Evolutionary conservation across 2,888 invertebrate species (phyloP), one percentile per base, ranked within the genome.

Genomic region (Phyllotreta striolata): DNA sequence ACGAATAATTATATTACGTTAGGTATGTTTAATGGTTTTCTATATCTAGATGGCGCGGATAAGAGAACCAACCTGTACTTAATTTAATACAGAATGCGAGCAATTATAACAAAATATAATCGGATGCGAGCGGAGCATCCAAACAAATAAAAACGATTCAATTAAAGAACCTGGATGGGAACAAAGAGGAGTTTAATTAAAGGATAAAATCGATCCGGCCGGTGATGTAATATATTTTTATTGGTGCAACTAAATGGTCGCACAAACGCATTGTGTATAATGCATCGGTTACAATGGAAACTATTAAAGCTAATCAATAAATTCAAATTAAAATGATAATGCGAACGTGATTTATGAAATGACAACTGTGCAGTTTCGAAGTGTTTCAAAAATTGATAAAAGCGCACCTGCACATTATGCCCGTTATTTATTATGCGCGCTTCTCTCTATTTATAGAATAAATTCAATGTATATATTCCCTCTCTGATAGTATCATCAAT

Each of bases 1-100:
- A 67, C 62, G 52, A 61, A 61, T 69, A 67, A 69, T 67, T 69
- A 69, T 67, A 52, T 64, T 51, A 58, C 64, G 58, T 64, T 66
- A 24, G 24, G 24, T 24, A 64, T 63, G 64, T 67, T 64, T 70
- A 61, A 62, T 62, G 58, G 46, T 37, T 55, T 24, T 44, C 41
- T 51, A 51, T 41, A 58, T 58, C 58, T 51, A 51, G 58, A 58
- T 49, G 13, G 10, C n/a, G 35, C 12, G 40, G 57, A 58, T 58
- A 49, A 49, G 57, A 49, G 12, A 58, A 47, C 41, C 34, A 51
- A 58, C 58, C 58, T 51, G 51, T 58, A 58, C 58, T 58, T 58
- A 51, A 51, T 12, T 34, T 37, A 12, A 35, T 51, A 51, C 51
- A 51, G 51, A 51, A 51, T 35, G 51, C 12, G 37, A 12, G 37